These are phyloP conservation scores for Lasius platythorax DNA, from an alignment of 2,888 invertebrate species.

Conservation along the genomic window DNA sequence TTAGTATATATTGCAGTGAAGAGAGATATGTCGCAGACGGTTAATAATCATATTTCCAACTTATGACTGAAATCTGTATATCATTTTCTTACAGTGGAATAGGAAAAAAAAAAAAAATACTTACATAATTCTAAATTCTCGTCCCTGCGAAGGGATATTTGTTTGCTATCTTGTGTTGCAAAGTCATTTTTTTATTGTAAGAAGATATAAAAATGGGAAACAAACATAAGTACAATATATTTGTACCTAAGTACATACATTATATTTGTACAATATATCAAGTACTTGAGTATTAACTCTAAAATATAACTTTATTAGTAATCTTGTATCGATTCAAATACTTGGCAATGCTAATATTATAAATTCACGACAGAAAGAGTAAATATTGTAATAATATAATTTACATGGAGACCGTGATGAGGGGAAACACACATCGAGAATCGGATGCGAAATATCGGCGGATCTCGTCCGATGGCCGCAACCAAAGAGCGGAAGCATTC, in stretches of 20 bases:
- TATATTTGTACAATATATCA: not conserved
- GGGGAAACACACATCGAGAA: not conserved
- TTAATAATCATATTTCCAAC: not conserved
- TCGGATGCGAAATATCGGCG: not conserved
- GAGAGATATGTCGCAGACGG: not conserved
- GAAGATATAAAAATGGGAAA: not conserved
- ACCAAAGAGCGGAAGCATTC: constrained; percentile 17
- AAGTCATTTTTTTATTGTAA: not conserved
- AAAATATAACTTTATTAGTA: not conserved
- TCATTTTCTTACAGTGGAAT: no score
- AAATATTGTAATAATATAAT: not conserved
- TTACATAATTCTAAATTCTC: not conserved
- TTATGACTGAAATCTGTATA: not conserved
- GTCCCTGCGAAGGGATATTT: not conserved
- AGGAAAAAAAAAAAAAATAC: not conserved
- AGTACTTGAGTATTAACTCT: not conserved
- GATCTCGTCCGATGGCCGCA: not conserved
- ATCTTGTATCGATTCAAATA: not conserved
- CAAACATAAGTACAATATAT: not conserved
- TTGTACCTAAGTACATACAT: not conserved
- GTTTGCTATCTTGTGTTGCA: not conserved
- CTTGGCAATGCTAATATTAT: not conserved
- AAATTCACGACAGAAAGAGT: not conserved
- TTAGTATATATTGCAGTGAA: not conserved
- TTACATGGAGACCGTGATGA: not conserved